Base-by-base conservation (phyloP, 1,140 invertebrate species). In the Drosophila takahashii region DNA sequence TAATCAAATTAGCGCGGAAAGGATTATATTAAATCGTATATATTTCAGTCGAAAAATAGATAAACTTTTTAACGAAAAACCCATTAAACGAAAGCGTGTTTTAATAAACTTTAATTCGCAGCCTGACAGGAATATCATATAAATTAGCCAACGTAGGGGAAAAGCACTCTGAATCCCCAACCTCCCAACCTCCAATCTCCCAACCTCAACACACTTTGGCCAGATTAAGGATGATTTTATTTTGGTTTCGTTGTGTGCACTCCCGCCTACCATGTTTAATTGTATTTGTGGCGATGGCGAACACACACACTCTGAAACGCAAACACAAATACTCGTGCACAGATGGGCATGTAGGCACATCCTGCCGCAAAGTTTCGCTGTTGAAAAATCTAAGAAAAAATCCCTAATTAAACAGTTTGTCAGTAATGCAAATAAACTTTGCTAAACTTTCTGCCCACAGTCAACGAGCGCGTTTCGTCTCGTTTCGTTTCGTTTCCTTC, bases 341-440 rank as follows among this genome's bases (percentile, higher is more conserved):
- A 52, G 36, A 75, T 41, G 45, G 37, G 50, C 61, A 53, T 64
- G 56, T 56, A 54, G 53, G 50, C 58, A 58, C 36, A 64, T 51
- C 29, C 29, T 51, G 48, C 48, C 67, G 62, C 61, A 85, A 86
- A 87, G 69, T 87, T 87, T 75, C 16, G 69, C 65, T 66, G 73
- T 41, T 76, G 71, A 79, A 86, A 81, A 89, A 87, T 89, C 76
- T 69, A 64, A 83, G 71, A 71, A 87, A 81, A 89, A 87, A 89
- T 89, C 83, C 84, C 84, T 87, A 87, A 87, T 87, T 87, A 87
- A 87, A 87, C 84, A 87, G 84, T 89, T 87, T 87, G 84, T 89
- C 84, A 87, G 84, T 89, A 87, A 87, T 87, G 84, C 84, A 87
- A 87, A 89, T 87, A 87, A 87, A 87, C 84, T 87, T 87, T 84